phyloP scores from a whole-genome alignment of 2,797 vertebrate species.

The Hemibagrus guttatus region DNA sequence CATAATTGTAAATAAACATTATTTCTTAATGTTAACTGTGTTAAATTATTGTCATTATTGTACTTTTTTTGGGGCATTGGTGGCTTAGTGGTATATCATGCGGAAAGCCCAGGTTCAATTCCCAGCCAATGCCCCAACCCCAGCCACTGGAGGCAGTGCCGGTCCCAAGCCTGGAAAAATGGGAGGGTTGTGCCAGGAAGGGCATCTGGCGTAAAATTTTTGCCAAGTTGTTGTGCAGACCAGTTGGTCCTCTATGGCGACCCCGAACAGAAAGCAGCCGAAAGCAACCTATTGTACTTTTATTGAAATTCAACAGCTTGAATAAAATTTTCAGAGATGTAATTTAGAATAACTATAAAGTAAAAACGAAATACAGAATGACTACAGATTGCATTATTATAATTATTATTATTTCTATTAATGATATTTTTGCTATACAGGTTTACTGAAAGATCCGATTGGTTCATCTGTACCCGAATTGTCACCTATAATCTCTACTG shows the following conservation, averaged over 20 bases:
- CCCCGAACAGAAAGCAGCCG: too few species aligned
- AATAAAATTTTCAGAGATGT: background rate
- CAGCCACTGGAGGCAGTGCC: too few species aligned
- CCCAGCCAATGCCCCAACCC: too few species aligned
- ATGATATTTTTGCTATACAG: background rate
- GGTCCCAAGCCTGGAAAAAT: too few species aligned
- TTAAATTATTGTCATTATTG: background rate
- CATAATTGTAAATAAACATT: background rate
- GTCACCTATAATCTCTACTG: background rate
- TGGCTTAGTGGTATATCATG: too few species aligned
- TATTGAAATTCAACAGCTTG: background rate
- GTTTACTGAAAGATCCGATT: background rate
- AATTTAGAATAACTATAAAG: background rate
- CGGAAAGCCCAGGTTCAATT: too few species aligned
- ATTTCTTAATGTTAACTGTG: background rate
- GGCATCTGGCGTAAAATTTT: too few species aligned
- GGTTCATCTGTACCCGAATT: background rate
- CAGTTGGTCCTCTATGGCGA: too few species aligned
- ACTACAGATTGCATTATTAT: background rate
- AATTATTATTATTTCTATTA: background rate
- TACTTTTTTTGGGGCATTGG: background rate
- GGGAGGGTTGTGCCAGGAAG: too few species aligned
- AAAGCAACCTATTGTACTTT: background rate
- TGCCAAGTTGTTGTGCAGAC: too few species aligned
- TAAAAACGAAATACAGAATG: background rate